These are phyloP conservation scores for Lutjanus erythropterus DNA, from an alignment of 2,113 vertebrate genomes.

Conservation along the genomic window DNA sequence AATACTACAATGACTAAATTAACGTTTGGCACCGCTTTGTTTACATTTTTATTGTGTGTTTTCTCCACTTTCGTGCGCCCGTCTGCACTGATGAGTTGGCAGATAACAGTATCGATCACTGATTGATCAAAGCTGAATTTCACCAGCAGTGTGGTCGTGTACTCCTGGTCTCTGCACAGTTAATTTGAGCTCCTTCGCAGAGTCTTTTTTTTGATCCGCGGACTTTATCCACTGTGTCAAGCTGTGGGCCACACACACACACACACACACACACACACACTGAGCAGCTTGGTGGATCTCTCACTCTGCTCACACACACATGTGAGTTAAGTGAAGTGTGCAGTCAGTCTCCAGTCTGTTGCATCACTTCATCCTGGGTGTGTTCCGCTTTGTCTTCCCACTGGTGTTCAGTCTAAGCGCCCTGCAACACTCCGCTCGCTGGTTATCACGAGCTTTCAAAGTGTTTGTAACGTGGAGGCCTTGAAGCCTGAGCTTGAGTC, in stretches of 20 bases:
- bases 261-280: no score
- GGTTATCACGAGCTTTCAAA: neutral
- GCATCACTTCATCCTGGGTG: conserved; percentile 27
- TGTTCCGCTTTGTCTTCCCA: conserved; percentile 48
- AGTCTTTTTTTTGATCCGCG: neutral
- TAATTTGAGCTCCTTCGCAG: no score
- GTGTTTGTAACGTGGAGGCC: conserved; percentile 40
- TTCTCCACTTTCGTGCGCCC: neutral
- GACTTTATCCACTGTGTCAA: neutral
- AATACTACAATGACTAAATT: neutral
- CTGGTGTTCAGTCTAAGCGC: neutral
- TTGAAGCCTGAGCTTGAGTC: conserved; percentile 47
- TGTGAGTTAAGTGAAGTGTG: neutral
- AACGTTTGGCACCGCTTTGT: neutral
- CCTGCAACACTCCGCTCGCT: neutral
- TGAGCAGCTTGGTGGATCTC: neutral
- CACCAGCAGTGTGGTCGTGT: neutral
- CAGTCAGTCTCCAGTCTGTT: neutral
- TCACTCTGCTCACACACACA: neutral
- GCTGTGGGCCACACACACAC: no score
- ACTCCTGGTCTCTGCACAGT: no score
- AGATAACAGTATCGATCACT: conserved; percentile 25
- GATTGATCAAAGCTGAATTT: neutral
- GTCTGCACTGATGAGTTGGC: conserved; percentile 35
- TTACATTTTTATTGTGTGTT: neutral